Base-by-base conservation (phyloP, 1,140 invertebrate genomes). In the Bombus confusus region DNA sequence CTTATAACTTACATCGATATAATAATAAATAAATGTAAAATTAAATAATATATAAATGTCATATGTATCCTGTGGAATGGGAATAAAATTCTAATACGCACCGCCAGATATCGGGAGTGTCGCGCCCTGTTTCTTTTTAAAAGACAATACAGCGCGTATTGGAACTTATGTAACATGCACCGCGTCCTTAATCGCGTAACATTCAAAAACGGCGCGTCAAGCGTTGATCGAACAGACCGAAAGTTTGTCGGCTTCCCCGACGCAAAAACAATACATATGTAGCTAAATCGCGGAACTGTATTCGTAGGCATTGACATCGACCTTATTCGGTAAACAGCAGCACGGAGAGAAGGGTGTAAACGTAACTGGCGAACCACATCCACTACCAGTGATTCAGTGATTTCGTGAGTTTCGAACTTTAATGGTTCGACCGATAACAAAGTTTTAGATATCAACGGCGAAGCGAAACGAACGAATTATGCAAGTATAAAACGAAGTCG, bases 261-360 rank as follows among this genome's bases (percentile, higher is more conserved):
- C 10, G 31, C 22, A n/a, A 76, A 41, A 31, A 37, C 37, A 28
- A 77, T n/a, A 62, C 12, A 5, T 62, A 10, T 13, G 25, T 22
- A 39, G 8, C 22, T 13, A 52, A 18, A 25, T 25, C 37, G 10
- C 31, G 9, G 3, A 39, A n/a, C 31, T 31, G 22, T 79, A 64
- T 47, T 34, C 22, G 43, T 5, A 77, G 25, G 18, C 28, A 39
- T 18, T 57, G 22, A 57, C 34, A 34, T 83, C 28, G 43, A 57
- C 81, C 37, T 68, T 47, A 22, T 34, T 47, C 47, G n/a, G 52
- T 77, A 77, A 83, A 83, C 72, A 76, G 69, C n/a, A 41, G 18
- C 25, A 72, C 6, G 13, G 0, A 41, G 15, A 31, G 25, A 83
- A 25, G 47, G 34, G 5, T 13, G 13, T 6, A 22, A n/a, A 43